Conservation (phyloP, 2,888 invertebrate species). For the Muscina levida region DNA sequence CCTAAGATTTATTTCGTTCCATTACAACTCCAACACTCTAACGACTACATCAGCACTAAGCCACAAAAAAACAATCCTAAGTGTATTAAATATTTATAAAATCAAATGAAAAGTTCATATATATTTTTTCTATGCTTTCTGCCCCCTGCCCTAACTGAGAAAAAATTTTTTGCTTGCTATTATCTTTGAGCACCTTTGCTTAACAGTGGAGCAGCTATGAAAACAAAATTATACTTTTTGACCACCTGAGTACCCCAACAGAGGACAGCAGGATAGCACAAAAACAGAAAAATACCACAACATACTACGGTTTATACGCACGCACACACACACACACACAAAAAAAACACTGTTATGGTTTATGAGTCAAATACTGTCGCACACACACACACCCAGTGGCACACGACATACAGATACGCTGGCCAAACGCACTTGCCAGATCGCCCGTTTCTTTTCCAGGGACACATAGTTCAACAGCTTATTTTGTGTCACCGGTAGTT, state of each 20-base stretch:
- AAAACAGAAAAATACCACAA: neutral
- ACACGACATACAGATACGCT: too few species aligned
- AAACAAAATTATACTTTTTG: slow-evolving; percentile 36
- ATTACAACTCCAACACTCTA: neutral
- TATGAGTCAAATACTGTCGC: too few species aligned
- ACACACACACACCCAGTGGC: neutral
- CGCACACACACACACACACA: neutral
- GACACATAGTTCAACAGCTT: slow-evolving; percentile 27
- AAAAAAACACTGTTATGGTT: neutral
- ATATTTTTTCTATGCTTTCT: too few species aligned
- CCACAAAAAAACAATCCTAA: neutral
- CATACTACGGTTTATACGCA: neutral
- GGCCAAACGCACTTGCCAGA: too few species aligned
- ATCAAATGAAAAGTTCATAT: slow-evolving; percentile 24
- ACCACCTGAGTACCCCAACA: slow-evolving; percentile 31
- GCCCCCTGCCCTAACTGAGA: neutral
- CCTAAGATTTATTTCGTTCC: too few species aligned
- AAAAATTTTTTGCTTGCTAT: neutral
- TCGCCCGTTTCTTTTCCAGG: too few species aligned
- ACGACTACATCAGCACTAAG: too few species aligned
- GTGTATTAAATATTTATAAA: slow-evolving; percentile 35
- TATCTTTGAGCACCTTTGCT: neutral
- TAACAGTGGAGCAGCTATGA: slow-evolving; percentile 4
- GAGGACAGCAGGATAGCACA: neutral
- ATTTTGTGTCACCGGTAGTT: slow-evolving; percentile 22